Evolutionary conservation across 2,113 vertebrate species (phyloP), one percentile per base, ranked within the genome.

Genomic region (Tamias sibiricus): DNA sequence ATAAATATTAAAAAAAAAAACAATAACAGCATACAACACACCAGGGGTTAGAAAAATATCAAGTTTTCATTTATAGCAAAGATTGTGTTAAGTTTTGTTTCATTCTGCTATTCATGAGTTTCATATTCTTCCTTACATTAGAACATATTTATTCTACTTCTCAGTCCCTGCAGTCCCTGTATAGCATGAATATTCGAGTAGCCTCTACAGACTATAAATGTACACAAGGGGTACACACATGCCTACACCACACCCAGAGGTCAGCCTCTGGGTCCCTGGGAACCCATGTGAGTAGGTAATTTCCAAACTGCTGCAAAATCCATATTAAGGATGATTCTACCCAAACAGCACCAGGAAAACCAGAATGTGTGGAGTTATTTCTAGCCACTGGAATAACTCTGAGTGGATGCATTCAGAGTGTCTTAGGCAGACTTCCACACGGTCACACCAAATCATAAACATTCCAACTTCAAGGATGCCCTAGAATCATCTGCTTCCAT

Each of bases 81-180:
- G 72, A 91, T 75, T 76, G 64, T 64, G 85, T 64, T 92, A 24
- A 28, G 95, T 97, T 94, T 97, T 93, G 82, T 92, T 97, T 97
- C 94, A 91, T 95, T 96, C 84, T 95, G 91, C 93, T 97, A 6
- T 95, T 97, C 76, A 86, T 81, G 89, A 97, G 87, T 95, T 92
- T 87, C 84, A 85, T 28, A 42, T 97, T 95, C 82, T 90, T 96
- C 8, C 4, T 92, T 47, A 71, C 94, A 96, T 84, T 96, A 90
- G 84, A 95, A 81, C 42, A 49, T 96, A 74, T 95, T 98, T 97
- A 95, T 97, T 68, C 90, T 98, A 90, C 81, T 72, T 52, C 74
- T 87, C 62, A 64, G 68, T 94, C 80, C 59, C 47, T 87, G 57
- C 26, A 76, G 84, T 87, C 64, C 52, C 91, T 54, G 17, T 37